phyloP scores from a whole-genome alignment of 35 echinoderm and acorn worm genomes.

The Lytechinus pictus region DNA sequence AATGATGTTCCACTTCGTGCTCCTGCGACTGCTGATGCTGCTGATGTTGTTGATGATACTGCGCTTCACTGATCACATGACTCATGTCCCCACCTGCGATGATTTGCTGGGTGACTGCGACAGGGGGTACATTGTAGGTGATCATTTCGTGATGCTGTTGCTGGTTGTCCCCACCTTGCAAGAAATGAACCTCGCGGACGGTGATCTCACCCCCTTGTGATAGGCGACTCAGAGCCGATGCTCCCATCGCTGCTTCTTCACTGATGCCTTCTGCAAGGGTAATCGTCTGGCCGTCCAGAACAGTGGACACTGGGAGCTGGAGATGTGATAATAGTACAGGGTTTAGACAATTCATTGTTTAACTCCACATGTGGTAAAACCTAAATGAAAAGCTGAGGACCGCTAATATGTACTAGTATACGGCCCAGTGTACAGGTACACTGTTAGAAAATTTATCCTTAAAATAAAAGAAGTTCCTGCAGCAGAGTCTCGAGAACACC shows the following conservation, averaged over 20 bases:
- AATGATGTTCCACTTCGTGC: not conserved
- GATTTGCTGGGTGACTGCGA: slow-evolving; percentile 45
- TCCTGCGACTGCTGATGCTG: slow-evolving; percentile 22
- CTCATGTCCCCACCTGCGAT: slow-evolving; percentile 41
- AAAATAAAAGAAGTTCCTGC: no score
- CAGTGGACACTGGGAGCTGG: slow-evolving; percentile 48
- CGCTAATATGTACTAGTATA: no score
- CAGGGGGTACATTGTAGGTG: slow-evolving; percentile 33
- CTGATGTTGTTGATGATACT: slow-evolving; percentile 38
- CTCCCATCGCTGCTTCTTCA: slow-evolving; percentile 36
- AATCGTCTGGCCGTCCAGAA: slow-evolving; percentile 28
- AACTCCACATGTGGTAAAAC: no score
- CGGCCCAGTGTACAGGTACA: no score
- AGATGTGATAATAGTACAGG: not conserved
- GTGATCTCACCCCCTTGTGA: slow-evolving; percentile 34
- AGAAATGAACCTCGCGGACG: slow-evolving; percentile 40
- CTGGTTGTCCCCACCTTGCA: slow-evolving; percentile 33
- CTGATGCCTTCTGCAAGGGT: slow-evolving; percentile 43
- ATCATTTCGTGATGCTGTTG: slow-evolving; percentile 43
- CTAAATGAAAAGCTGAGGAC: no score
- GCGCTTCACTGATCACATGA: slow-evolving; percentile 16
- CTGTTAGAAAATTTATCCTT: no score
- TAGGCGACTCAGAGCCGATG: slow-evolving; percentile 62
- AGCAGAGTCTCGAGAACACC: no score
- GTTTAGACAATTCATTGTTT: no score